Evolutionary conservation across 2,888 invertebrate species (phyloP).

Genomic region (Mermis nigrescens): DNA sequence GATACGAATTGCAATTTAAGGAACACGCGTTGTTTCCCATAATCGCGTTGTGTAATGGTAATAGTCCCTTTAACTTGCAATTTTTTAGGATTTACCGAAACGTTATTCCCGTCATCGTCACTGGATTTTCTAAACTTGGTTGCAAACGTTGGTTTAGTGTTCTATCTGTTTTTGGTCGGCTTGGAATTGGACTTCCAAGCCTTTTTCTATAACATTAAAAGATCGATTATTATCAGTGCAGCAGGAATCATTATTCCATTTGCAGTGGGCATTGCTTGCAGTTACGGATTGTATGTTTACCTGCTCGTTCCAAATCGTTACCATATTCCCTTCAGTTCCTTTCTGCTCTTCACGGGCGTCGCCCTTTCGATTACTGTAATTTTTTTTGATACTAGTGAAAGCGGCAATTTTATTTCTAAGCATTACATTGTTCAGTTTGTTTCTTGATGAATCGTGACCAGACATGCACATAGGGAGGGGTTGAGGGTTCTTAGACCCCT

Average conservation of each 20-base stretch:
- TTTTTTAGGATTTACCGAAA: too few relatives aligned
- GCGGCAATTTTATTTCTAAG: too few relatives aligned
- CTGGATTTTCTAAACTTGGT: slow-evolving; percentile 7
- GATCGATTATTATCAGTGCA: not conserved
- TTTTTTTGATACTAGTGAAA: too few relatives aligned
- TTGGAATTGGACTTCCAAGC: slow-evolving; percentile 13
- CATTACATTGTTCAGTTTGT: too few relatives aligned
- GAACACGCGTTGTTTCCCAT: too few relatives aligned
- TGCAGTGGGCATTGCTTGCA: not conserved
- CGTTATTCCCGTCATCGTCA: slow-evolving; percentile 12
- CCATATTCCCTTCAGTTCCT: not conserved
- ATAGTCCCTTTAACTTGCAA: too few relatives aligned
- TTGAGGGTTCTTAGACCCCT: too few relatives aligned
- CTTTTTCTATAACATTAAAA: slow-evolving; percentile 3
- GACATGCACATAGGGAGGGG: too few relatives aligned
- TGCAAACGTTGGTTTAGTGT: slow-evolving; percentile 12
- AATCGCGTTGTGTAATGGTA: too few relatives aligned
- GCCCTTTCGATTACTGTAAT: not conserved
- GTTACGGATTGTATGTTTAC: not conserved
- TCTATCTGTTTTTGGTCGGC: slow-evolving; percentile 14
- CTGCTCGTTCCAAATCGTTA: not conserved
- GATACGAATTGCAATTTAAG: too few relatives aligned
- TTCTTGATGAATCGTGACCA: too few relatives aligned
- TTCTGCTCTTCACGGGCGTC: not conserved
- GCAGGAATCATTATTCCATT: not conserved